phyloP scores from a whole-genome alignment of 2,797 vertebrate species.

The Cryptoblepharus egeriae region DNA sequence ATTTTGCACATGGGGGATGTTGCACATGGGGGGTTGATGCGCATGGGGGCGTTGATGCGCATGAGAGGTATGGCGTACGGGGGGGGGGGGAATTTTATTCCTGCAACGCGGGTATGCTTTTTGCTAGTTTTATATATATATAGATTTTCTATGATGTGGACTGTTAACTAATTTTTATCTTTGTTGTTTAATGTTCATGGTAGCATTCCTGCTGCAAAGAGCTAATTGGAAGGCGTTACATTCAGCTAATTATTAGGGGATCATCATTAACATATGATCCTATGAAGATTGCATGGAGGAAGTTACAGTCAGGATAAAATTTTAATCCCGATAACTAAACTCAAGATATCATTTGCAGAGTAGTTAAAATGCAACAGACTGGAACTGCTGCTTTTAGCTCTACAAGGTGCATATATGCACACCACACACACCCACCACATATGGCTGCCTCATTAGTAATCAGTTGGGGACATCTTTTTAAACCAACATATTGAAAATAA shows the following conservation, averaged over 20 bases:
- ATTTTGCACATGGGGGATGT: no score
- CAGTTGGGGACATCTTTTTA: constrained; percentile 35
- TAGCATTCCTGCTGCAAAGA: constrained; percentile 79
- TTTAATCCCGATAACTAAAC: constrained; percentile 56
- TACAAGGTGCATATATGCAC: background rate
- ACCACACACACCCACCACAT: background rate
- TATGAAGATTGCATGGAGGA: constrained; percentile 63
- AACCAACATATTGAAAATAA: constrained; percentile 45
- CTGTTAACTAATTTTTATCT: constrained; percentile 78
- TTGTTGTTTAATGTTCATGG: constrained; percentile 83
- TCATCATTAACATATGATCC: constrained; percentile 82
- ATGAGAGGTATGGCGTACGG: no score
- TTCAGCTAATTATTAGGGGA: constrained; percentile 82
- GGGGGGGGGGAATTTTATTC: no score
- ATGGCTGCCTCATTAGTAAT: background rate
- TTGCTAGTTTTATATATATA: no score
- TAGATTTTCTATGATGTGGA: constrained; percentile 85
- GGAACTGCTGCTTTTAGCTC: constrained; percentile 26
- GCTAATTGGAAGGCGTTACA: constrained; percentile 88
- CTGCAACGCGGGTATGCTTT: no score
- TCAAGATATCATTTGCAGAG: constrained; percentile 43
- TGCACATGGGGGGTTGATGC: no score
- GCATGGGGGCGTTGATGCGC: no score
- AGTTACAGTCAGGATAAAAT: constrained; percentile 64
- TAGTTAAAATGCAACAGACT: constrained; percentile 34